Conservation (phyloP, 2,888 invertebrate genomes). For the Stomorhina lunata region DNA sequence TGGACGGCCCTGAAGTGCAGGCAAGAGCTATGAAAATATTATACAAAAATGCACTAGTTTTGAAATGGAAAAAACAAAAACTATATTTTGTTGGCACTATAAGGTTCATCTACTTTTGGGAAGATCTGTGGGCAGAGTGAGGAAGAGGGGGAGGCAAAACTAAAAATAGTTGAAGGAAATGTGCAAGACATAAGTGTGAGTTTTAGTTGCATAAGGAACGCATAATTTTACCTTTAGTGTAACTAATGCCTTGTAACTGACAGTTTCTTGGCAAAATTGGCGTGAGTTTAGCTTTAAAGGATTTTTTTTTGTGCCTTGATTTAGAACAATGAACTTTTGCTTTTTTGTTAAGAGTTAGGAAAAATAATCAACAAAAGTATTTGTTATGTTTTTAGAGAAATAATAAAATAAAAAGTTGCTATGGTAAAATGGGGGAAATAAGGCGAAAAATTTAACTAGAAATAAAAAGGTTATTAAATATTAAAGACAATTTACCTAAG, state of each 20-base stretch:
- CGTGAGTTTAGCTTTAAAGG: slow-evolving; percentile 18
- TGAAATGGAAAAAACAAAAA: no score
- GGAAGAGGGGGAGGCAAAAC: background rate
- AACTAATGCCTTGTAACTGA: slow-evolving; percentile 4
- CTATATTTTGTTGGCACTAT: slow-evolving; percentile 41
- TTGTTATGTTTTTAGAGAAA: slow-evolving; percentile 28
- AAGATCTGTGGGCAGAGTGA: background rate
- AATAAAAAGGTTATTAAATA: background rate
- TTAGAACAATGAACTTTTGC: slow-evolving; percentile 66
- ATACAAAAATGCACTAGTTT: background rate
- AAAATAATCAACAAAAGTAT: slow-evolving; percentile 9
- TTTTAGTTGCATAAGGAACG: slow-evolving; percentile 13
- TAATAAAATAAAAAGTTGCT: slow-evolving; percentile 38
- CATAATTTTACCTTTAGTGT: slow-evolving; percentile 51
- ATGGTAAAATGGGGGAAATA: slow-evolving; percentile 41
- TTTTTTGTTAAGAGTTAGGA: background rate
- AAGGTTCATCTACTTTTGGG: slow-evolving; percentile 50
- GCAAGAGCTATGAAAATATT: slow-evolving; percentile 61
- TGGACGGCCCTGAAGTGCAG: slow-evolving; percentile 66
- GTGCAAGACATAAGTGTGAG: background rate
- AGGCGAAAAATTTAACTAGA: background rate
- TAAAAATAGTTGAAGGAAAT: background rate
- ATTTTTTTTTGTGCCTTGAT: slow-evolving; percentile 56
- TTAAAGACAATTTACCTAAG: background rate
- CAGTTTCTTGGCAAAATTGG: background rate